phyloP scores from a whole-genome alignment of 2,113 vertebrate species.

The Sturnira hondurensis region DNA sequence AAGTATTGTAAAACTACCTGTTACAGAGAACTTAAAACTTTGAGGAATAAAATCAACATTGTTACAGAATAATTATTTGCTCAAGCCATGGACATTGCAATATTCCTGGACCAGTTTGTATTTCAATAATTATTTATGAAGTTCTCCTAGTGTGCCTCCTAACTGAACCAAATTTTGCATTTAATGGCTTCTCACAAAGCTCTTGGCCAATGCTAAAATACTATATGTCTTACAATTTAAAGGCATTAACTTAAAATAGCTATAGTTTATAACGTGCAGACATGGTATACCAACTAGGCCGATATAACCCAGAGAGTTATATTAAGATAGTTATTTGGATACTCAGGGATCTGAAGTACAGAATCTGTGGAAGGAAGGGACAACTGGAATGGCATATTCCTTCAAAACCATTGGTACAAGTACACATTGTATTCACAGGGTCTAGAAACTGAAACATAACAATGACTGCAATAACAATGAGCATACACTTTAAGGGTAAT shows the following conservation, averaged over 20 bases:
- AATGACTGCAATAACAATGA: not conserved
- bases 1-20: not conserved
- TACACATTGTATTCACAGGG: not conserved
- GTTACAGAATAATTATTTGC: conserved; percentile 1
- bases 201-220: not conserved
- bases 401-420: not conserved
- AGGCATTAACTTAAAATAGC: not conserved
- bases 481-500: not conserved
- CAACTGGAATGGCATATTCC: not conserved
- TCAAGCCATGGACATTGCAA: not conserved
- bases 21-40: not conserved
- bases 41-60: not conserved
- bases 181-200: not conserved
- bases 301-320: not conserved
- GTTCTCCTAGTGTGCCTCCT: not conserved
- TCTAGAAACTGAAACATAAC: not conserved
- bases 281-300: not conserved
- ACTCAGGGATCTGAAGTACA: not conserved
- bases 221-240: not conserved
- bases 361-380: not conserved
- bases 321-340: not conserved
- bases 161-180: not conserved
- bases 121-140: conserved; percentile 46
- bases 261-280: not conserved
- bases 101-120: conserved; percentile 17